phyloP scores from a whole-genome alignment of 37 sponge, comb jelly and placozoan species.

The Beroe forskalii region DNA sequence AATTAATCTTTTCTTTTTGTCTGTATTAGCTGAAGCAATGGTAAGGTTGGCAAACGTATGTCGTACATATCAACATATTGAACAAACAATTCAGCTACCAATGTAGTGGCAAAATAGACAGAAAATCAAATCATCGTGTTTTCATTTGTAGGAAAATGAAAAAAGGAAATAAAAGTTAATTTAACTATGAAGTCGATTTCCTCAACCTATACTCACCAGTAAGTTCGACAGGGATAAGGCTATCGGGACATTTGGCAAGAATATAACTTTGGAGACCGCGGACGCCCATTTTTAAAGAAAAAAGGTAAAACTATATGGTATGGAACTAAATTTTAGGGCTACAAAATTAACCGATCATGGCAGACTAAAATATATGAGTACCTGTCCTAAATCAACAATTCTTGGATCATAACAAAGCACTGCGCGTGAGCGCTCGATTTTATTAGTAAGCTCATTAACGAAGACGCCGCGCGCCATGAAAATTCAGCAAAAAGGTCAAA shows the following conservation, averaged over 20 bases:
- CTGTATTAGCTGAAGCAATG: slow-evolving; percentile 4
- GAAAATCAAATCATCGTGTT: too few species aligned
- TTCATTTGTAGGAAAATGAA: too few species aligned
- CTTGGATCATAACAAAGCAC: slow-evolving; percentile 20
- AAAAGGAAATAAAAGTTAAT: too few species aligned
- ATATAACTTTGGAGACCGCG: slow-evolving; percentile 61
- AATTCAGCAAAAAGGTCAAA: too few species aligned
- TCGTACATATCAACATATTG: too few species aligned
- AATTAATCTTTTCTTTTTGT: slow-evolving; percentile 8
- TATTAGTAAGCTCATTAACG: too few species aligned
- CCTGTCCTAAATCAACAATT: neutral
- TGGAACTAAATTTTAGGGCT: neutral
- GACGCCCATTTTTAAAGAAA: slow-evolving; percentile 62
- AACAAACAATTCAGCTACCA: too few species aligned
- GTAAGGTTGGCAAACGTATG: too few species aligned
- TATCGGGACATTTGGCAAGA: slow-evolving; percentile 42
- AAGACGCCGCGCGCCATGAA: too few species aligned
- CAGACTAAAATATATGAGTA: slow-evolving; percentile 24
- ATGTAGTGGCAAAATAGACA: too few species aligned
- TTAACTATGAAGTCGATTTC: too few species aligned
- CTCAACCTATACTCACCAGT: slow-evolving; percentile 32
- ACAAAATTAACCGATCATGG: slow-evolving; percentile 44
- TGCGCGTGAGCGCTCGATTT: slow-evolving; percentile 4
- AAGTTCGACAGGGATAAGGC: slow-evolving; percentile 18
- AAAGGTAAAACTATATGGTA: slow-evolving; percentile 12